Evolutionary conservation across 2,797 vertebrate species (phyloP).

Genomic region (Spea hammondii): DNA sequence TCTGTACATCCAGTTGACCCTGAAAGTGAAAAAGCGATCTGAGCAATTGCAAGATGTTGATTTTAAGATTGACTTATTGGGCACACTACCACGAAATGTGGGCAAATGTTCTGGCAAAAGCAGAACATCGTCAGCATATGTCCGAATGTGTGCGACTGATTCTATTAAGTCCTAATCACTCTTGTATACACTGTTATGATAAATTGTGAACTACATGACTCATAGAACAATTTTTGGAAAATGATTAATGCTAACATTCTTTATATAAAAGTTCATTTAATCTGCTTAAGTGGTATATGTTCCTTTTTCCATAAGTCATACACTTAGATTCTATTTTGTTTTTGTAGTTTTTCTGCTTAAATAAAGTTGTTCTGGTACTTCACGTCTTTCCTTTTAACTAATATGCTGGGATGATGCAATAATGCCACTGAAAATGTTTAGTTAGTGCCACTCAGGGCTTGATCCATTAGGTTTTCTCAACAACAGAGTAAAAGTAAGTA

Average conservation of each 20-base stretch:
- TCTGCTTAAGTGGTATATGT: not conserved
- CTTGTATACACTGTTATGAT: not conserved
- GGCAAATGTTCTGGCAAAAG: too few relatives aligned
- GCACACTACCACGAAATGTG: too few relatives aligned
- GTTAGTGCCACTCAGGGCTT: constrained; percentile 21
- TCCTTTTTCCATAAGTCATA: not conserved
- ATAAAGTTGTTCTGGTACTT: not conserved
- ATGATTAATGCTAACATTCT: not conserved
- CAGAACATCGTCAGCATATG: too few relatives aligned
- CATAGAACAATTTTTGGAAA: not conserved
- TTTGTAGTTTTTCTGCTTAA: not conserved
- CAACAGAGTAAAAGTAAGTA: constrained; percentile 18
- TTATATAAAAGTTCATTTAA: not conserved
- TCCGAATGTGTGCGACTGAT: too few relatives aligned
- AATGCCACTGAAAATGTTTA: not conserved
- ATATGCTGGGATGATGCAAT: not conserved
- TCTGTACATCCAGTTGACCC: too few relatives aligned
- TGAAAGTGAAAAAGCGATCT: too few relatives aligned
- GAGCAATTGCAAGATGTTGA: too few relatives aligned
- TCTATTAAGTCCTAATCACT: too few relatives aligned
- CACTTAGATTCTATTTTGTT: not conserved
- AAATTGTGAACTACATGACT: not conserved
- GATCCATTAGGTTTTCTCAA: constrained; percentile 23
- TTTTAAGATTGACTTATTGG: too few relatives aligned
- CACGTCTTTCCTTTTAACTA: not conserved